These are phyloP conservation scores for Microplitis demolitor DNA, from an alignment of 1,140 invertebrate genomes.

Conservation along the genomic window DNA sequence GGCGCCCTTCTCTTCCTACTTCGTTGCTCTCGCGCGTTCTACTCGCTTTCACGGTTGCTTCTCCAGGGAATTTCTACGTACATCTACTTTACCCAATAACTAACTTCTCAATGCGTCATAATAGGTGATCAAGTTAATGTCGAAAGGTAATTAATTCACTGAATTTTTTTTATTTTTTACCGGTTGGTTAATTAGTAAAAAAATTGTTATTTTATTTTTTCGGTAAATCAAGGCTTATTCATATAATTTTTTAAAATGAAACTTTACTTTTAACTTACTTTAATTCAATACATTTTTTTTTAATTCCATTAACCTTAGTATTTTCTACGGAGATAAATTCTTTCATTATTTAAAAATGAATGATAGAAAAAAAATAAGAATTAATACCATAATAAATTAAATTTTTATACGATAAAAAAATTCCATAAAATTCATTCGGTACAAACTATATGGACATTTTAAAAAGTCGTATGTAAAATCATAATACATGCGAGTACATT, in stretches of 20 bases:
- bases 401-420: no score
- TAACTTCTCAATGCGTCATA: neutral
- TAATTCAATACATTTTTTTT: no score
- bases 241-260: no score
- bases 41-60: neutral
- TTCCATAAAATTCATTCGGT: no score
- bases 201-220: neutral
- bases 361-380: no score
- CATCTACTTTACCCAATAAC: neutral
- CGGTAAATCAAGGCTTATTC: no score
- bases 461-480: neutral
- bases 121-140: neutral
- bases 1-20: constrained; percentile 26
- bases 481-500: neutral
- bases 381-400: no score
- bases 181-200: neutral
- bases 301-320: no score
- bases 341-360: no score
- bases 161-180: neutral
- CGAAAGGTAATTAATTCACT: neutral
- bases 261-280: no score
- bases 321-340: no score
- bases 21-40: constrained; percentile 30
- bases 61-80: constrained; percentile 6
- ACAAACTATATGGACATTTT: neutral